A percentile compares a stretch with the other conserved stretches of the same genome.
These are phyloP conservation scores for Caenorhabditis briggsae DNA, from an alignment of 1,140 invertebrate genomes.

Conservation along the genomic window DNA sequence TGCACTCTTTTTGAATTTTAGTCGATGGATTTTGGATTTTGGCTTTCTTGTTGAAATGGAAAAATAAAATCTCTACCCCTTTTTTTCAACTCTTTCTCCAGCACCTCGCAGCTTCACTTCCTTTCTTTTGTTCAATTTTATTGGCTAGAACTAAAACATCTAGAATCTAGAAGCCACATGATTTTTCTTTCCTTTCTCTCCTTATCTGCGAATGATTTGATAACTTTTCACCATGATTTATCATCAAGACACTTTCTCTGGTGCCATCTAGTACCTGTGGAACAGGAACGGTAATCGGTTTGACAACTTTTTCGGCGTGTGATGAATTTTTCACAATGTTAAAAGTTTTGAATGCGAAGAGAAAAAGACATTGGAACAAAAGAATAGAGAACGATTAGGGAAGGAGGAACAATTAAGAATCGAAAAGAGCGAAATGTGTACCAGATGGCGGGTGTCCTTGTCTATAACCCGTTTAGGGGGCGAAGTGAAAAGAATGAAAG, in stretches of 20 bases:
- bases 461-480: conserved; percentile 46
- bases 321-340: not conserved
- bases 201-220: conserved; percentile 9
- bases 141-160: too few relatives aligned
- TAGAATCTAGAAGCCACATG: not conserved
- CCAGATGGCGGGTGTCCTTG: conserved; percentile 47
- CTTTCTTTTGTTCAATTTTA: too few relatives aligned
- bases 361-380: not conserved
- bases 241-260: not conserved
- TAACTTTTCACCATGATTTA: conserved; percentile 5
- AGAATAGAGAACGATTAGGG: not conserved
- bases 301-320: not conserved
- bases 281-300: conserved; percentile 33
- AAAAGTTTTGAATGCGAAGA: not conserved
- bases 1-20: too few relatives aligned
- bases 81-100: too few relatives aligned
- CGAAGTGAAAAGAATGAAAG: conserved; percentile 6
- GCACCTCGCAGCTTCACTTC: too few relatives aligned
- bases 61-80: too few relatives aligned
- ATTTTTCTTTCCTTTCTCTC: not conserved
- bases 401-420: conserved; percentile 44
- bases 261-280: not conserved
- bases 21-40: too few relatives aligned
- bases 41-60: too few relatives aligned
- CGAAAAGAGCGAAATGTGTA: conserved; percentile 53